Base-by-base conservation (phyloP, 2,888 invertebrate genomes). In the Ennomos quercinarius region DNA sequence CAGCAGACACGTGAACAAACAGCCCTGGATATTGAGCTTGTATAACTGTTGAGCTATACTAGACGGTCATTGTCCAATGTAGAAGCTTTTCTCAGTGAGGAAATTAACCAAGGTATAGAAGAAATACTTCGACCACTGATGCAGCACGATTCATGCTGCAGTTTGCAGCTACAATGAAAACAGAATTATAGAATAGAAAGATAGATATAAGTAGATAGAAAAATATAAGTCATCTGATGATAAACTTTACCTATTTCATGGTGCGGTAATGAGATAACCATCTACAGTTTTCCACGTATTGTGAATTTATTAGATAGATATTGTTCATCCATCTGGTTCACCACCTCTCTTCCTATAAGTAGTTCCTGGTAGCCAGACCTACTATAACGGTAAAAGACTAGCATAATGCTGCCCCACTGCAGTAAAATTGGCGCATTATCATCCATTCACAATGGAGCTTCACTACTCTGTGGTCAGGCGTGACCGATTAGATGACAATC, bases 11-110 rank as follows among this genome's bases (percentile, higher is more conserved):
- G 45, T 48, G 48, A 57, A 48, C 11, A 40, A 53, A 53, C 40
- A 53, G n/a, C n/a, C 12, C 76, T 78, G 76, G 79, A 78, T 74
- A 74, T 73, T 77, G 35, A 37, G 44, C 44, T 51, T 13, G 38
- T 51, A 6, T 27, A 38, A n/a, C 43, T 38, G 8, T 17, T 36
- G 8, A 3, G n/a, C 2, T 10, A 8, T 12, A 10, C 51, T 51
- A 44, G 34, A 45, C 38, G 17, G 27, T 10, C 39, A 44, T 44
- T 52, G 51, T 52, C 43, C 44, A 17, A 38, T n/a, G 12, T 40
- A 40, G 10, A 51, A 41, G n/a, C 11, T 17, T 11, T 44, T 52
- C 39, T 34, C 10, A 27, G 10, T 4, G 3, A 27, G 12, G 38
- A 12, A 52, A 27, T 13, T 1, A 27, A 11, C n/a, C 8, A 10